phyloP scores from a whole-genome alignment of 2,113 vertebrate species.

The Turnix velox region DNA sequence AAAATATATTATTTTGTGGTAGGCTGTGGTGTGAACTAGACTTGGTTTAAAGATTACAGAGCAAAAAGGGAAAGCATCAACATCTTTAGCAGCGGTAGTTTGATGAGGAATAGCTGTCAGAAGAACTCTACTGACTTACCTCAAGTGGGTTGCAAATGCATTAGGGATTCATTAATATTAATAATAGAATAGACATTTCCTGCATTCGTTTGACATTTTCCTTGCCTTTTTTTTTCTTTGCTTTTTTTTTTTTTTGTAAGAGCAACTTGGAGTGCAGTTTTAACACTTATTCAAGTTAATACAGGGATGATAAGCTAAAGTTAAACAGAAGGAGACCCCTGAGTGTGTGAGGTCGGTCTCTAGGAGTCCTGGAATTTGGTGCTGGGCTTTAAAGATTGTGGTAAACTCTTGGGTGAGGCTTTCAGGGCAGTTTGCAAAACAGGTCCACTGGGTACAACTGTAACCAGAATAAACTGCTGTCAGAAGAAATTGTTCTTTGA shows the following conservation, averaged over 20 bases:
- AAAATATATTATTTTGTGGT: conserved; percentile 31
- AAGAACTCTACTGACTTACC: conserved; percentile 26
- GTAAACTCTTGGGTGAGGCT: neutral
- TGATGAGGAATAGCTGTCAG: conserved; percentile 38
- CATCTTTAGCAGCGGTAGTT: conserved; percentile 22
- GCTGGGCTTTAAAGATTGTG: neutral
- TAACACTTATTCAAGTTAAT: conserved; percentile 36
- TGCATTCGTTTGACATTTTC: conserved; percentile 32
- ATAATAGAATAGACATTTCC: conserved; percentile 42
- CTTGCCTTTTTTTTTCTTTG: neutral
- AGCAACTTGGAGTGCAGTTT: conserved; percentile 13
- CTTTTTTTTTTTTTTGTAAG: neutral
- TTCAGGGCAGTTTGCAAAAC: neutral
- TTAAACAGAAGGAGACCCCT: conserved; percentile 54
- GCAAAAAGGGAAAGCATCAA: conserved; percentile 60
- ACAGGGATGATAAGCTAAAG: conserved; percentile 31
- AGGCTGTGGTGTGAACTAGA: conserved; percentile 21
- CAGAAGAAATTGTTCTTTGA: neutral
- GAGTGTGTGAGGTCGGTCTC: conserved; percentile 43
- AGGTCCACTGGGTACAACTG: neutral
- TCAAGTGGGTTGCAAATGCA: conserved; percentile 48
- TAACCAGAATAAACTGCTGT: neutral
- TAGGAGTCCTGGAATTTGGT: conserved; percentile 47
- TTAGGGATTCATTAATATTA: conserved; percentile 64
- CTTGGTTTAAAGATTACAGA: conserved; percentile 42